These are phyloP conservation scores for Blera fallax DNA, from an alignment of 2,888 invertebrate genomes.

Conservation along the genomic window DNA sequence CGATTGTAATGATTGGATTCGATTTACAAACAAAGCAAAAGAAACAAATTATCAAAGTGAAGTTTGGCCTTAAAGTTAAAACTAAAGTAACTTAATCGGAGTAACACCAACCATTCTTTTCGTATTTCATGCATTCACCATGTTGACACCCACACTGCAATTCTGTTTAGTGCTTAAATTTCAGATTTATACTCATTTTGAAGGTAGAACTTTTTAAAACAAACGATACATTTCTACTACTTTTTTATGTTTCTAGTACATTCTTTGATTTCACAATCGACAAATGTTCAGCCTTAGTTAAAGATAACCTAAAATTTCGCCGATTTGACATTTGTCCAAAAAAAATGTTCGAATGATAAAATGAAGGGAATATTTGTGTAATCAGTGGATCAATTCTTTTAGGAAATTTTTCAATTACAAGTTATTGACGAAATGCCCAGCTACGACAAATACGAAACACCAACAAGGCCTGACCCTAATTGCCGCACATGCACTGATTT, in stretches of 20 bases:
- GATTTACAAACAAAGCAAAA: too few relatives aligned
- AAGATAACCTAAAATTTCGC: conserved; percentile 37
- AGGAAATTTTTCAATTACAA: conserved; percentile 18
- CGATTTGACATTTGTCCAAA: conserved; percentile 42
- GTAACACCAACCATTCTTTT: too few relatives aligned
- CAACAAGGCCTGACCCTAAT: conserved; percentile 80
- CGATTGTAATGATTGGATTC: too few relatives aligned
- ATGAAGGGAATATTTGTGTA: conserved; percentile 41
- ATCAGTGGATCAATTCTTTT: conserved; percentile 7
- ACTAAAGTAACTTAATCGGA: too few relatives aligned
- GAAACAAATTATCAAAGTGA: too few relatives aligned
- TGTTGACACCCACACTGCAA: too few relatives aligned
- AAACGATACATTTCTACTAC: not conserved
- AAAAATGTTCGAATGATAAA: conserved; percentile 22
- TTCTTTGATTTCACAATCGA: not conserved
- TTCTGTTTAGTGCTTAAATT: too few relatives aligned
- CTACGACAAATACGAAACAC: conserved; percentile 42
- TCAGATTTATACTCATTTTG: too few relatives aligned
- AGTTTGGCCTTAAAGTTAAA: too few relatives aligned
- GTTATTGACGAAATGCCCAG: conserved; percentile 21
- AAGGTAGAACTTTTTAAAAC: not conserved
- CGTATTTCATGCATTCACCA: too few relatives aligned
- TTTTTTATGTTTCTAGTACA: not conserved
- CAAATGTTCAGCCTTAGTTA: not conserved
- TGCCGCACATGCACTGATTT: conserved; percentile 89